Percentiles rank a stretch among this genome's conserved stretches.
Conservation (phyloP, 1,140 invertebrate species). For the Rhagoletis pomonella region DNA sequence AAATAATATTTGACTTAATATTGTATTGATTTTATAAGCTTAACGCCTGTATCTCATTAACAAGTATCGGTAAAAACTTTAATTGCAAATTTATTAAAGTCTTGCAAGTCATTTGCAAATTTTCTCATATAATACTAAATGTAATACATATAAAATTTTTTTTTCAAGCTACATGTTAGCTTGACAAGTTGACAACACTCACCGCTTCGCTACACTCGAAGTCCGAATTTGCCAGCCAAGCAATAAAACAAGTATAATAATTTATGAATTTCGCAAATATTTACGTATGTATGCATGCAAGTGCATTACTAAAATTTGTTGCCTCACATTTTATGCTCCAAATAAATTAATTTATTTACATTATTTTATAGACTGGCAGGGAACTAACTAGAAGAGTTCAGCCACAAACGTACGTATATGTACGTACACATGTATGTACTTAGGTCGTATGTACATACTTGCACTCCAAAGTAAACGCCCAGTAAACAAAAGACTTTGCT, state of each 20-base stretch:
- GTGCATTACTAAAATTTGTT: neutral
- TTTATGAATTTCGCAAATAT: neutral
- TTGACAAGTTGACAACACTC: neutral
- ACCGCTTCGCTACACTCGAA: neutral
- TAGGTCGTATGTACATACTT: too few relatives aligned
- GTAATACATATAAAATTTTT: neutral
- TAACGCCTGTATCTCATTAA: too few relatives aligned
- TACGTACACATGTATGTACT: neutral
- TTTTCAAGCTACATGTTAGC: neutral
- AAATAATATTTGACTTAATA: too few relatives aligned
- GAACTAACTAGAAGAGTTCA: neutral
- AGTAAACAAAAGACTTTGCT: neutral
- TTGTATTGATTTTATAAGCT: too few relatives aligned
- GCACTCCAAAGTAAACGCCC: too few relatives aligned
- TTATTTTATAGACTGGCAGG: neutral
- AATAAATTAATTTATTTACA: slow-evolving; percentile 11
- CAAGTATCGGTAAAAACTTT: too few relatives aligned
- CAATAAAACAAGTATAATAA: slow-evolving; percentile 14
- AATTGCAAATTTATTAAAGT: too few relatives aligned
- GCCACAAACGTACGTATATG: neutral
- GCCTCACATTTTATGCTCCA: neutral
- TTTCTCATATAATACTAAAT: neutral
- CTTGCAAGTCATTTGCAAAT: too few relatives aligned
- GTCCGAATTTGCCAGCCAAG: neutral
- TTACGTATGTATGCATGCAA: too few relatives aligned